A percentile compares a stretch with the other conserved stretches of the same genome.
Conservation (phyloP, 2,797 vertebrate species). For the Lacerta bilineata region DNA sequence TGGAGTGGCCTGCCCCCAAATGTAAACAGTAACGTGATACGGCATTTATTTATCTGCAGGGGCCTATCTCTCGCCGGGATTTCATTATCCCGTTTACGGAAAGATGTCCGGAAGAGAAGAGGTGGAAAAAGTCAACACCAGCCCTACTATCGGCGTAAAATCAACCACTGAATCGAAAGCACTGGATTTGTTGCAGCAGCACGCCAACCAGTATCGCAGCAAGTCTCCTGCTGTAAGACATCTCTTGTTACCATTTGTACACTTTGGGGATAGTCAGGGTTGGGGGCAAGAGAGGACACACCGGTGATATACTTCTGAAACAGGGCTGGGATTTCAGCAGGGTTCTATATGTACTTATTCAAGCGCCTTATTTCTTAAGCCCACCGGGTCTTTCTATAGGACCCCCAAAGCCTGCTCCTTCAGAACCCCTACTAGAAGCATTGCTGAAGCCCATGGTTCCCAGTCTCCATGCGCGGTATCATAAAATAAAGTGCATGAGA, state of each 20-base stretch:
- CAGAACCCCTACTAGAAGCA: neutral
- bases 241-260: slow-evolving; percentile 50
- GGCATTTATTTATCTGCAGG: slow-evolving; percentile 80
- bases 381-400: too few relatives aligned
- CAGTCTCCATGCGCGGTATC: neutral
- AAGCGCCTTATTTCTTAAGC: slow-evolving; percentile 12
- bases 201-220: slow-evolving; percentile 91
- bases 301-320: slow-evolving; percentile 43
- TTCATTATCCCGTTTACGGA: slow-evolving; percentile 97
- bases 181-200: slow-evolving; percentile 94
- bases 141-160: slow-evolving; percentile 87
- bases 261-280: neutral
- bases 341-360: slow-evolving; percentile 39
- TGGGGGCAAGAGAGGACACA: slow-evolving; percentile 9
- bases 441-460: neutral
- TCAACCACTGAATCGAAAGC: slow-evolving; percentile 88
- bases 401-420: neutral
- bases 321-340: slow-evolving; percentile 50
- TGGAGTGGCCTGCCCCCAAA: slow-evolving; percentile 53
- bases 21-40: slow-evolving; percentile 61
- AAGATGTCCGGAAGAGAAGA: slow-evolving; percentile 98
- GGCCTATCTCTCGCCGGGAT: slow-evolving; percentile 89
- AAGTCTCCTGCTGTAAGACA: slow-evolving; percentile 93
- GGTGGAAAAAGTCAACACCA: slow-evolving; percentile 89
- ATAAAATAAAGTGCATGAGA: neutral